Percentiles rank a stretch among this genome's conserved stretches.
phyloP scores from a whole-genome alignment of 2,888 invertebrate species.

The Perdita meconis region DNA sequence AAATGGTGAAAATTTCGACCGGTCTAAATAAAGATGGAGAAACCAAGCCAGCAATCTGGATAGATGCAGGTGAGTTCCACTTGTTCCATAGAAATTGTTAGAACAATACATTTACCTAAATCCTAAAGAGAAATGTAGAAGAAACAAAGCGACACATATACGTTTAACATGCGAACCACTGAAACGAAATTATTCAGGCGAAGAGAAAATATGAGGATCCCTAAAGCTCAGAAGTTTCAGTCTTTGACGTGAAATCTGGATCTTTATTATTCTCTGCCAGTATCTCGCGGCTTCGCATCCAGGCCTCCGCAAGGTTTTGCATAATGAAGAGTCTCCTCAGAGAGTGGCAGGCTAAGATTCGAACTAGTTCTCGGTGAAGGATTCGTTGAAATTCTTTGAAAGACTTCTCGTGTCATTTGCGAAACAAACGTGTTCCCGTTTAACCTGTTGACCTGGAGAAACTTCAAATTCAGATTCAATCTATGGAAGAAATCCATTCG shows the following conservation, averaged over 20 bases:
- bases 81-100: too few species aligned
- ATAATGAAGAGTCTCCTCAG: constrained; percentile 13
- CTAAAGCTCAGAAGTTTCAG: background rate
- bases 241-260: constrained; percentile 21
- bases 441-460: too few species aligned
- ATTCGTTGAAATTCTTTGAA: background rate
- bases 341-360: background rate
- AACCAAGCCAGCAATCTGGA: constrained; percentile 90
- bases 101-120: constrained; percentile 1
- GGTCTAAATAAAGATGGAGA: constrained; percentile 77
- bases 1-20: constrained; percentile 88
- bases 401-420: background rate
- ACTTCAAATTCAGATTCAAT: too few species aligned
- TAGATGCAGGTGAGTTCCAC: constrained; percentile 88
- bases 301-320: background rate
- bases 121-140: background rate
- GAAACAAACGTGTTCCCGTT: background rate
- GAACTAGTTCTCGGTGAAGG: constrained; percentile 4
- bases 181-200: background rate
- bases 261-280: constrained; percentile 30
- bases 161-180: constrained; percentile 8
- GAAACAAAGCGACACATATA: background rate
- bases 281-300: constrained; percentile 4
- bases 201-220: background rate
- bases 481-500: too few species aligned